Percentiles rank a stretch among this genome's conserved stretches.
Conservation (phyloP, 2,888 invertebrate species). For the Dascillus cervinus region DNA sequence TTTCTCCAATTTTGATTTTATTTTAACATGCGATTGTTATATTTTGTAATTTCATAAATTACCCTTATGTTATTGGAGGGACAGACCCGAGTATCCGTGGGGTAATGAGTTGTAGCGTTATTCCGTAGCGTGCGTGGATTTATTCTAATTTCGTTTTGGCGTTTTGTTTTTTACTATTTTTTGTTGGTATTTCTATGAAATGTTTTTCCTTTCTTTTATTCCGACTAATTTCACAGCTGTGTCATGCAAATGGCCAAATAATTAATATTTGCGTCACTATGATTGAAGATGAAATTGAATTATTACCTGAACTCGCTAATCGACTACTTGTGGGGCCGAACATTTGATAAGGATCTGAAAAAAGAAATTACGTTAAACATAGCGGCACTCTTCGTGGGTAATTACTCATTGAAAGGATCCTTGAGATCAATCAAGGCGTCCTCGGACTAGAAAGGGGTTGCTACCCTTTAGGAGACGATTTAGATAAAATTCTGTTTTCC, state of each 20-base stretch:
- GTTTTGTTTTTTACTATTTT: constrained; percentile 7
- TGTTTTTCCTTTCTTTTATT: constrained; percentile 10
- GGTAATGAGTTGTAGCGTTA: too few relatives aligned
- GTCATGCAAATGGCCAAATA: constrained; percentile 12
- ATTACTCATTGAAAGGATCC: too few relatives aligned
- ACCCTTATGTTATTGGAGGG: constrained; percentile 15
- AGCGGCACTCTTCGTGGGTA: too few relatives aligned
- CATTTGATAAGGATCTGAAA: constrained; percentile 97
- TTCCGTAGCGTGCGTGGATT: neutral
- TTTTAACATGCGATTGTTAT: constrained; percentile 34
- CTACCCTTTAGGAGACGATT: too few relatives aligned
- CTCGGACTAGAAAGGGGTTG: too few relatives aligned
- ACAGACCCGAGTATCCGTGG: too few relatives aligned
- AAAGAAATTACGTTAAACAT: too few relatives aligned
- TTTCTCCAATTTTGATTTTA: constrained; percentile 34
- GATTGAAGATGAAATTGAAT: too few relatives aligned
- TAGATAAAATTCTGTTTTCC: constrained; percentile 19
- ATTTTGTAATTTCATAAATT: constrained; percentile 16
- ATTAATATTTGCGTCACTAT: constrained; percentile 4
- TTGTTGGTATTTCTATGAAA: constrained; percentile 9
- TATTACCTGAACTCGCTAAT: constrained; percentile 86
- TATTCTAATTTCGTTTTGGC: constrained; percentile 15
- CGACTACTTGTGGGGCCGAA: constrained; percentile 95
- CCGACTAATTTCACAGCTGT: constrained; percentile 6
- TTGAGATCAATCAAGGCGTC: too few relatives aligned